Percentiles rank a stretch among this genome's conserved stretches.
These are phyloP conservation scores for Gorsachius goisagi DNA, from an alignment of 2,113 vertebrate genomes.

Conservation along the genomic window DNA sequence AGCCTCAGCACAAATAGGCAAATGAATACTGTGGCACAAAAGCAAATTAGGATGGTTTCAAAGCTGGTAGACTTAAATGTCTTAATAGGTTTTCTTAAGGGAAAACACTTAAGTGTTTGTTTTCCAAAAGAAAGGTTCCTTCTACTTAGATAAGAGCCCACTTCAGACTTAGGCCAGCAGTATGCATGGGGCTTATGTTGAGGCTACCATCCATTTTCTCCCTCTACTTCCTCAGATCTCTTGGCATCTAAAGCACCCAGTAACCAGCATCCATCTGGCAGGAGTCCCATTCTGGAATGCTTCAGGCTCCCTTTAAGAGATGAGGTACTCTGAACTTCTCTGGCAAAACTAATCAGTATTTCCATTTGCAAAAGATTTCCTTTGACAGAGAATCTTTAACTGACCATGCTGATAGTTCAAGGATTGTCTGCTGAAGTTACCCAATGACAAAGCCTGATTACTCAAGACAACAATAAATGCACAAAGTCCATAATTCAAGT, in stretches of 20 bases:
- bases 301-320: not conserved
- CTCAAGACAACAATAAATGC: not conserved
- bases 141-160: not conserved
- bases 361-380: not conserved
- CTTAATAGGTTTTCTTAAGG: not conserved
- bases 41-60: not conserved
- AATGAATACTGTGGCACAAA: not conserved
- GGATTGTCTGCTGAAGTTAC: not conserved
- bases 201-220: not conserved
- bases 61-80: not conserved
- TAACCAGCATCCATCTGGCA: not conserved
- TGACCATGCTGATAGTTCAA: not conserved
- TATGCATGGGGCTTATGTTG: not conserved
- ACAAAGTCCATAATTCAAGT: not conserved
- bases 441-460: not conserved
- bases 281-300: not conserved
- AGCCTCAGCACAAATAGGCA: not conserved
- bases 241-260: not conserved
- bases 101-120: not conserved
- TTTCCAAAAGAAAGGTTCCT: not conserved
- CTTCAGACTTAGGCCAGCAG: not conserved
- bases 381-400: not conserved
- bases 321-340: not conserved
- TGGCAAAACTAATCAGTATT: not conserved
- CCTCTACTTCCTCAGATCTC: not conserved